Evolutionary conservation across 2,113 vertebrate genomes (phyloP), one percentile per base, ranked within the genome.

Genomic region (Rhinolophus ferrumequinum): DNA sequence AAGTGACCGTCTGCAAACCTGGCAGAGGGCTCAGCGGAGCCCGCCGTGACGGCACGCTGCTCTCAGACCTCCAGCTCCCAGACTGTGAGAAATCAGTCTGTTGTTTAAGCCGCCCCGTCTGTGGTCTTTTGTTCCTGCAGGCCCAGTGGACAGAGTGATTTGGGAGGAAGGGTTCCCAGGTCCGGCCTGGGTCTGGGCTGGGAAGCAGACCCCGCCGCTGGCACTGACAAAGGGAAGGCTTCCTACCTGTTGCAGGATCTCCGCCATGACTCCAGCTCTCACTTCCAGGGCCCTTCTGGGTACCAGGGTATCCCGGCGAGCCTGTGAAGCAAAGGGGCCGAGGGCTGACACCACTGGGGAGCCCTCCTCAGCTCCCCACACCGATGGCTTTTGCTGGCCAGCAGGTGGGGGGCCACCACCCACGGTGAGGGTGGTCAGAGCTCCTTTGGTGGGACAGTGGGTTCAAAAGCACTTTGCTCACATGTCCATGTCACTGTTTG

Each of bases 181-280:
- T 14, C 30, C 6, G 41, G 52, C 60, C 12, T 18, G 19, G 35
- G 35, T 10, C 60, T 5, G 11, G 6, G 22, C 4, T 16, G 21
- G 73, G 30, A 28, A n/a, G 54, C 26, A 2, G 21, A 60, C 19
- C 15, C 14, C 30, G 16, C 8, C 0, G 56, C 10, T 19, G 4
- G 12, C 0, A 24, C 28, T 1, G n/a, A 3, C 52, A 30, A 1
- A 2, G 19, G 38, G 41, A 2, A 0, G n/a, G 6, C 73, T 80
- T 58, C 97, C 80, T 88, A 98, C 98, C 95, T 97, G 93, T 73
- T 3, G n/a, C 92, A 98, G 72, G 1, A 35, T 72, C 79, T 82
- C 70, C 1, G 14, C 90, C 72, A 96, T 84, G 64, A 10, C 93
- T 79, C 54, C 77, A 1, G 35, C 54, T 70, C 90, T 56, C 6